These are phyloP conservation scores for Trichopria drosophilae DNA, from an alignment of 2,888 invertebrate species.

Conservation along the genomic window DNA sequence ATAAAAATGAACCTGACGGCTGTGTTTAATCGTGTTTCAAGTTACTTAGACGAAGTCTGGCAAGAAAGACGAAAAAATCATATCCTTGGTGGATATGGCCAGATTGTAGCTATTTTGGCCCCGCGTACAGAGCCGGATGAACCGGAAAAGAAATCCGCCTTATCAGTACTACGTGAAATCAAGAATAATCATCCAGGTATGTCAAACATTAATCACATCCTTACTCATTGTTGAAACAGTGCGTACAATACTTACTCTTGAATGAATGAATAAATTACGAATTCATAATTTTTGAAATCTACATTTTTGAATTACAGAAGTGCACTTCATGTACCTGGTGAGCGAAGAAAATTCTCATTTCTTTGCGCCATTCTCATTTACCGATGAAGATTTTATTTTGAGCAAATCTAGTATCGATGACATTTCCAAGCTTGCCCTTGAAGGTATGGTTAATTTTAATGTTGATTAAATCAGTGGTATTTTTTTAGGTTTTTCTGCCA, in stretches of 20 bases:
- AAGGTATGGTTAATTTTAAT: constrained; percentile 4
- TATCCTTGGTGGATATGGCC: constrained; percentile 44
- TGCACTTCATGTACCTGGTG: constrained; percentile 45
- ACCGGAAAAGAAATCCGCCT: constrained; percentile 31
- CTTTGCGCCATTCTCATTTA: constrained; percentile 40
- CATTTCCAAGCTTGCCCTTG: constrained; percentile 30
- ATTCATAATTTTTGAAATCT: neutral
- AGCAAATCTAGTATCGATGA: constrained; percentile 38
- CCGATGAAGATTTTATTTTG: constrained; percentile 44
- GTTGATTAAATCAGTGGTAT: neutral
- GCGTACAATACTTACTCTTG: no score
- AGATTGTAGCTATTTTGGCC: constrained; percentile 44
- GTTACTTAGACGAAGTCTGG: constrained; percentile 43
- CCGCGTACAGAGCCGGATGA: constrained; percentile 35
- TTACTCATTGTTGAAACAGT: no score
- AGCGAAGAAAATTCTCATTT: constrained; percentile 35
- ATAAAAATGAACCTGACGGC: constrained; percentile 37
- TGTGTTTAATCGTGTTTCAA: constrained; percentile 34
- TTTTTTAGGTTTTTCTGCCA: no score
- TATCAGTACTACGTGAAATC: constrained; percentile 37
- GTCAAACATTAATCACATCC: constrained; percentile 6
- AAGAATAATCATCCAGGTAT: constrained; percentile 46
- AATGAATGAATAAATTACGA: neutral
- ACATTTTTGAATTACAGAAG: constrained; percentile 37
- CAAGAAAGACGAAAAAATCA: constrained; percentile 30